These are phyloP conservation scores for Nysson spinosus DNA, from an alignment of 2,888 invertebrate genomes.

Conservation along the genomic window DNA sequence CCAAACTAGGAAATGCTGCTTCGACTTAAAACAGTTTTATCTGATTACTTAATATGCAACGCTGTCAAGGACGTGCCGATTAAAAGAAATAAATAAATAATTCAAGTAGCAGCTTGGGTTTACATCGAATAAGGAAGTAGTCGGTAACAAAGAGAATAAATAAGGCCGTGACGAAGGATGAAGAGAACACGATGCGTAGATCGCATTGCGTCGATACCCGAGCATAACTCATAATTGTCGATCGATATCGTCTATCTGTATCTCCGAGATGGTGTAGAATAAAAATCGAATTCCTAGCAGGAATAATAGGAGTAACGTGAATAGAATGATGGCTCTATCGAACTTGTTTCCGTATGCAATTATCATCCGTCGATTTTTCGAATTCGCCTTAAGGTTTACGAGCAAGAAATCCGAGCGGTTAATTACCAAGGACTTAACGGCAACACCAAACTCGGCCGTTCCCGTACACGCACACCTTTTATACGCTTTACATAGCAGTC, in stretches of 20 bases:
- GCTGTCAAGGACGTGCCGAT: too few relatives aligned
- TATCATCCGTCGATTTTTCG: too few relatives aligned
- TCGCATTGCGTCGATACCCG: constrained; percentile 35
- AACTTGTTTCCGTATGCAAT: not conserved
- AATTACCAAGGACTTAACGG: too few relatives aligned
- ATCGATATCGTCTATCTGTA: constrained; percentile 43
- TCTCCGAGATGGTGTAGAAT: constrained; percentile 28
- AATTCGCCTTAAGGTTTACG: too few relatives aligned
- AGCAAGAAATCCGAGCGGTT: too few relatives aligned
- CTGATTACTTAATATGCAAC: too few relatives aligned
- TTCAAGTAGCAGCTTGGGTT: too few relatives aligned
- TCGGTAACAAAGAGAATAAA: constrained; percentile 13
- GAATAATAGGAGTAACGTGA: constrained; percentile 5
- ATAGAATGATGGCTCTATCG: not conserved
- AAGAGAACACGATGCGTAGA: constrained; percentile 33
- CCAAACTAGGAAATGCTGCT: too few relatives aligned
- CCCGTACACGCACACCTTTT: too few relatives aligned
- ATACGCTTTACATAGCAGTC: not conserved
- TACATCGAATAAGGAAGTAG: too few relatives aligned
- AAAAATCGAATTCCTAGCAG: constrained; percentile 4
- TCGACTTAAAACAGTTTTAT: too few relatives aligned
- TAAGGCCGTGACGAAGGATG: constrained; percentile 25
- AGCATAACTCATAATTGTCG: constrained; percentile 50
- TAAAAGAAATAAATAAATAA: too few relatives aligned
- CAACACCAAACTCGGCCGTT: not conserved